Percentiles rank a stretch among this genome's conserved stretches.
Conservation (phyloP, 2,797 vertebrate species). For the Microctenopoma lineatum region DNA sequence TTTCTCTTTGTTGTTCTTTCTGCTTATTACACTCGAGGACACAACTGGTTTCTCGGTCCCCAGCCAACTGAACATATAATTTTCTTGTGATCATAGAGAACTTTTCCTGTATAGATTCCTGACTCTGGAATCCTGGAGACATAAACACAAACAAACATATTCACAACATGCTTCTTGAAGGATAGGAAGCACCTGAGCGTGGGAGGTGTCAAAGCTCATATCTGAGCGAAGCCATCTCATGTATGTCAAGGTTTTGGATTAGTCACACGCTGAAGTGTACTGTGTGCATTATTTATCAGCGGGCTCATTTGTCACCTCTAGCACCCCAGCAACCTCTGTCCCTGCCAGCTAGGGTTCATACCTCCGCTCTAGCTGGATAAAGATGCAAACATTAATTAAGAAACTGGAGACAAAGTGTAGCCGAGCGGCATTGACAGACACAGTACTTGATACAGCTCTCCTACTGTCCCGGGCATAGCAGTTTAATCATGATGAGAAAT, state of each 20-base stretch:
- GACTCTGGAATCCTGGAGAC: not conserved
- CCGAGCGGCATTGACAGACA: conserved; percentile 41
- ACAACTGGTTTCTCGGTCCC: not conserved
- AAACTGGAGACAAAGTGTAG: conserved; percentile 74
- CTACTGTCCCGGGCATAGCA: not conserved
- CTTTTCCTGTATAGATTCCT: not conserved
- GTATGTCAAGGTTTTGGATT: conserved; percentile 74
- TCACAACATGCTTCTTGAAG: conserved; percentile 1
- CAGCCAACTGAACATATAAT: conserved; percentile 9
- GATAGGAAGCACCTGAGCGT: not conserved
- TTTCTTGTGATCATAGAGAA: not conserved
- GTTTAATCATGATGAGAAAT: conserved; percentile 4
- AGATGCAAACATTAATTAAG: conserved; percentile 71
- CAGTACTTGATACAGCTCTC: not conserved
- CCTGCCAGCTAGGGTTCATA: conserved; percentile 69
- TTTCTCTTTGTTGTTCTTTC: conserved; percentile 48
- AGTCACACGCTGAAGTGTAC: conserved; percentile 73
- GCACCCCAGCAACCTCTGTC: not conserved
- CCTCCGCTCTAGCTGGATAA: conserved; percentile 31
- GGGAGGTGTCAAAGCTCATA: conserved; percentile 40
- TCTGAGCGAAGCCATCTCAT: conserved; percentile 61
- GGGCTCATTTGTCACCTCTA: conserved; percentile 50
- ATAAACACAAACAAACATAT: not conserved
- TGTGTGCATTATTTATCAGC: conserved; percentile 79
- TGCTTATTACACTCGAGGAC: conserved; percentile 24